Percentiles rank a stretch among this genome's conserved stretches.
Conservation (phyloP, 2,888 invertebrate species). For the Megalurothrips usitatus region DNA sequence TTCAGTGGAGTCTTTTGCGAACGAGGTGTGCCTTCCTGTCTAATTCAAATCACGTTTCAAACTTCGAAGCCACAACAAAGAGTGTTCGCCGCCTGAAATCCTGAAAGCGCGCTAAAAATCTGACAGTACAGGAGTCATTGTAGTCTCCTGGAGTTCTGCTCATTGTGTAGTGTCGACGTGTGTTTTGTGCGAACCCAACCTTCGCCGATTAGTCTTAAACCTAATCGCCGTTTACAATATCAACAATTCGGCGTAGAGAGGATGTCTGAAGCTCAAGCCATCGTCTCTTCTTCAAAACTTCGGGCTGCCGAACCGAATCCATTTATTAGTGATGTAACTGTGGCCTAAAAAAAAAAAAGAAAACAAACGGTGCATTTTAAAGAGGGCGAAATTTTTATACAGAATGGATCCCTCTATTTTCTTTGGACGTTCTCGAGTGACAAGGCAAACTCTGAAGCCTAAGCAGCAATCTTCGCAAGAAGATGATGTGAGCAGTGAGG, state of each 20-base stretch:
- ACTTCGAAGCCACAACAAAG: neutral
- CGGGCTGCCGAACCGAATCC: neutral
- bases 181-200: neutral
- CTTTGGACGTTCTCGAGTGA: neutral
- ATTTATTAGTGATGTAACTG: neutral
- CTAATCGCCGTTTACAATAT: neutral
- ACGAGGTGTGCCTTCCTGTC: neutral
- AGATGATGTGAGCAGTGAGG: neutral
- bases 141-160: neutral
- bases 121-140: neutral
- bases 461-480: neutral
- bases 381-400: neutral
- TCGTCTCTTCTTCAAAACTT: neutral
- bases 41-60: neutral
- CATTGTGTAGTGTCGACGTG: neutral
- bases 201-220: neutral
- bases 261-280: neutral
- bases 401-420: neutral
- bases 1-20: neutral
- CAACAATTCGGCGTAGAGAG: neutral
- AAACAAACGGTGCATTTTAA: neutral
- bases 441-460: neutral
- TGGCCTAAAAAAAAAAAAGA: neutral
- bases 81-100: neutral
- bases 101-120: neutral